These are phyloP conservation scores for Chaunax sp. DNA, from an alignment of 2,797 vertebrate species.

Conservation along the genomic window DNA sequence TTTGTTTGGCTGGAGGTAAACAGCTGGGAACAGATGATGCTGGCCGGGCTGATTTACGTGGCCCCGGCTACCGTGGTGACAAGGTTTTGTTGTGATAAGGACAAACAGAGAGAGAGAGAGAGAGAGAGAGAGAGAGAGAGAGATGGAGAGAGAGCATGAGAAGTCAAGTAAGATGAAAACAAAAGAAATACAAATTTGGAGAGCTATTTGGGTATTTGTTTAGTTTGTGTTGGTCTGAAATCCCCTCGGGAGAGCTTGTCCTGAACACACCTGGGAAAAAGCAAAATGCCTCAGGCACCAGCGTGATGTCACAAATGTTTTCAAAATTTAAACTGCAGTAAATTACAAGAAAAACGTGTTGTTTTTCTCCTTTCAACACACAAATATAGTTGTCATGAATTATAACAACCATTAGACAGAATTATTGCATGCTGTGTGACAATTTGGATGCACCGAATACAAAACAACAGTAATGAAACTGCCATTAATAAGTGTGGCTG, in stretches of 20 bases:
- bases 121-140: constrained; percentile 23
- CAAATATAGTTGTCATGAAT: constrained; percentile 12
- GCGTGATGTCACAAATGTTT: constrained; percentile 33
- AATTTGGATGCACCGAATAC: constrained; percentile 46
- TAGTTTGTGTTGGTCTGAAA: constrained; percentile 35
- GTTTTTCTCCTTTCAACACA: constrained; percentile 12
- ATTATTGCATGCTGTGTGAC: constrained; percentile 29
- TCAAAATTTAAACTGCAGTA: constrained; percentile 11
- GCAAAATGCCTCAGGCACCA: constrained; percentile 4
- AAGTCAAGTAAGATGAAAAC: constrained; percentile 54
- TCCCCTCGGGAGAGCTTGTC: constrained; percentile 21
- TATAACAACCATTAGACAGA: constrained; percentile 7
- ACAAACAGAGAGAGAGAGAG: constrained; percentile 52
- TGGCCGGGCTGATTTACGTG: constrained; percentile 75
- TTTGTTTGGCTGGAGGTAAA: constrained; percentile 83
- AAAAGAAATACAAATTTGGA: constrained; percentile 10
- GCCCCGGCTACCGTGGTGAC: constrained; percentile 67
- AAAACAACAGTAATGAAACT: constrained; percentile 60
- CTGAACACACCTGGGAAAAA: constrained; percentile 55
- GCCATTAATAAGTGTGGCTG: constrained; percentile 76
- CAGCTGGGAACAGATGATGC: constrained; percentile 82
- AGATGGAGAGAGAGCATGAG: constrained; percentile 13
- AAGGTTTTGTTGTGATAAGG: constrained; percentile 71
- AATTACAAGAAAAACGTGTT: constrained; percentile 20
- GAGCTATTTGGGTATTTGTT: constrained; percentile 46